Evolutionary conservation across 2,113 vertebrate species (phyloP).

Genomic region (Ceyx cyanopectus): DNA sequence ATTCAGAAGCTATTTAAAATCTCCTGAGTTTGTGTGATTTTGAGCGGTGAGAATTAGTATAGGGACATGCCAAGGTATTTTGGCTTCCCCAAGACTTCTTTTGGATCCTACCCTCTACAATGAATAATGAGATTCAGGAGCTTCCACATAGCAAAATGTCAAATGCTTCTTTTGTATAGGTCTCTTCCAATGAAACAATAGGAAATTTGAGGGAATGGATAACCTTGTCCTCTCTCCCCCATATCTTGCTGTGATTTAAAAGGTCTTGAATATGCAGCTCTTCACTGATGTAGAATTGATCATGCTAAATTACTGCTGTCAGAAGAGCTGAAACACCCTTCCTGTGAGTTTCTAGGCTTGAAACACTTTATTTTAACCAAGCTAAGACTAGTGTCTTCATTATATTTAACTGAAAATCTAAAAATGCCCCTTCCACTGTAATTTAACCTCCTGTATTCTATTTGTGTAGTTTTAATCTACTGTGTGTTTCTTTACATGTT

Average conservation of each 20-base stretch:
- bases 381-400: neutral
- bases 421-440: neutral
- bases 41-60: neutral
- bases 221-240: neutral
- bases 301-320: neutral
- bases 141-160: neutral
- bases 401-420: neutral
- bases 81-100: neutral
- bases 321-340: neutral
- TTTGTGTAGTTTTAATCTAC: neutral
- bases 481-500: neutral
- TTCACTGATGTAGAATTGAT: neutral
- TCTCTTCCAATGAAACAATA: neutral
- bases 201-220: neutral
- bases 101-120: neutral
- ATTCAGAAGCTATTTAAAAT: neutral
- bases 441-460: neutral
- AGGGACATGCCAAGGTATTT: neutral
- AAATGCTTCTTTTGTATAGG: neutral
- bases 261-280: neutral
- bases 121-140: rapidly evolving
- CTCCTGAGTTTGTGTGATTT: neutral
- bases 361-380: neutral
- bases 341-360: neutral
- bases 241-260: neutral